A percentile compares a stretch with the other conserved stretches of the same genome.
Evolutionary conservation across 2,797 vertebrate species (phyloP).

Genomic region (Odontamblyopus lacepedii): DNA sequence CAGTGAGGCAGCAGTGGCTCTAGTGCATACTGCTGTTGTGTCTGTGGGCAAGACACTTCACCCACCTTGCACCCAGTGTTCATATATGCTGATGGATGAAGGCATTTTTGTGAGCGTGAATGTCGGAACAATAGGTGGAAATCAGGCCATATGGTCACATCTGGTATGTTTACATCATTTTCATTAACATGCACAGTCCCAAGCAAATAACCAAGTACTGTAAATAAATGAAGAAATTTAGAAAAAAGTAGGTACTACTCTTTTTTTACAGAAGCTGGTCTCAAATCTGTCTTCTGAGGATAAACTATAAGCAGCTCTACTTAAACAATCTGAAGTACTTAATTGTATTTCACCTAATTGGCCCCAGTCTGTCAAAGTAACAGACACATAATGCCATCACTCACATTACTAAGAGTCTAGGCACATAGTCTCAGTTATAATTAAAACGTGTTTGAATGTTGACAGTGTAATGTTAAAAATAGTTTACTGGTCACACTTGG

Average conservation of each 20-base stretch:
- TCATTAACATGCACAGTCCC: no score
- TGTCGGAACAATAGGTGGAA: no score
- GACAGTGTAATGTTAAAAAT: background rate
- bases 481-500: background rate
- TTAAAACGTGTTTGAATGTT: background rate
- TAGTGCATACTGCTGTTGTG: no score
- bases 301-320: slow-evolving; percentile 4
- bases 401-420: background rate
- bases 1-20: no score
- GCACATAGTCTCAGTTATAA: background rate
- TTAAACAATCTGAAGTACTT: background rate
- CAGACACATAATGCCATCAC: background rate
- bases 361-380: background rate
- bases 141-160: no score
- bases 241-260: background rate
- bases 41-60: no score
- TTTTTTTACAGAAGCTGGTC: background rate
- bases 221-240: background rate
- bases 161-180: no score
- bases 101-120: no score
- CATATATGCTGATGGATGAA: no score
- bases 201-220: no score
- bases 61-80: no score
- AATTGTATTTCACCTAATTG: background rate
- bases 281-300: background rate